Conservation (phyloP, 2,113 vertebrate species). For the Neogobius melanostomus region DNA sequence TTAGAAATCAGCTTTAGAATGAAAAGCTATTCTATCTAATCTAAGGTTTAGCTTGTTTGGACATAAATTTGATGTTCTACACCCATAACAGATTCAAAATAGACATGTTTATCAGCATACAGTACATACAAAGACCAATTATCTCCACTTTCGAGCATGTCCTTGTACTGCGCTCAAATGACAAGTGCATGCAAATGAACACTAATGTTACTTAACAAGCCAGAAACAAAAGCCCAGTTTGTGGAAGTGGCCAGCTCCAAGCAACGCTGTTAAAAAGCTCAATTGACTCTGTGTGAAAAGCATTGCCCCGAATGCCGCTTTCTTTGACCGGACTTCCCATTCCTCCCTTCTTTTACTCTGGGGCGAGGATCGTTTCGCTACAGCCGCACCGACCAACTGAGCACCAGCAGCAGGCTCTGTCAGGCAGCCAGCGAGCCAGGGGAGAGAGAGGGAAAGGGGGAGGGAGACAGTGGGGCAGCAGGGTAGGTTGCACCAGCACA, state of each 20-base stretch:
- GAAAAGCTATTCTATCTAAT: no score
- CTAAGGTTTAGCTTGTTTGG: no score
- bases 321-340: not conserved
- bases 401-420: constrained; percentile 18
- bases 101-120: constrained; percentile 1
- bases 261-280: not conserved
- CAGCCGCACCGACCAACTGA: constrained; percentile 38
- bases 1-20: no score
- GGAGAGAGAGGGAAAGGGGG: not conserved
- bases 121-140: not conserved
- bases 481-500: constrained; percentile 59
- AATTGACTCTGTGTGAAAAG: not conserved
- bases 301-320: not conserved
- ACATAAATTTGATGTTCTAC: no score
- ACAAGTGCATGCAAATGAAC: not conserved
- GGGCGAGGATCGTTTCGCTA: constrained; percentile 41
- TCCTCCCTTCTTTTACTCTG: not conserved
- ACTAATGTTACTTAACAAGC: not conserved
- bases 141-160: not conserved
- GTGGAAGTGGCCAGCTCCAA: not conserved
- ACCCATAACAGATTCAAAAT: not conserved
- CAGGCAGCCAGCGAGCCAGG: constrained; percentile 32
- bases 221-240: not conserved
- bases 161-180: not conserved
- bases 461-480: constrained; percentile 38